Percentiles rank a stretch among this genome's conserved stretches.
Evolutionary conservation across 2,797 vertebrate species (phyloP).

Genomic region (Cheirogaleus major): DNA sequence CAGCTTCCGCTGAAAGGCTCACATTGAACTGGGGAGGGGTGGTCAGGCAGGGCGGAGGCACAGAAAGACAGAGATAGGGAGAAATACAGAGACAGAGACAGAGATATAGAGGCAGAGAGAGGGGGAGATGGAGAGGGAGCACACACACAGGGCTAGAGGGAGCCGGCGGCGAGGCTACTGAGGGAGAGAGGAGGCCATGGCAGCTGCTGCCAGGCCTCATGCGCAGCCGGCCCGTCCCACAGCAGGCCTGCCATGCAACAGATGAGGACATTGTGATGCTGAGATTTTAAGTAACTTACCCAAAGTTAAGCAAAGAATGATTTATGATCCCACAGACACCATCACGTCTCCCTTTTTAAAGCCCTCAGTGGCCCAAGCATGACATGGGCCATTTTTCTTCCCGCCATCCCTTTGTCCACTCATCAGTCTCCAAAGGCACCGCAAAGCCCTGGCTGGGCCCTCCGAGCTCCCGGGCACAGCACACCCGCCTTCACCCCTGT

Average conservation of each 20-base stretch:
- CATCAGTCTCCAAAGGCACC: background rate
- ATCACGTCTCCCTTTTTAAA: background rate
- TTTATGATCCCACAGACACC: background rate
- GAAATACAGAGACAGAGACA: background rate
- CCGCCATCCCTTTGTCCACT: background rate
- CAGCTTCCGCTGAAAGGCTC: background rate
- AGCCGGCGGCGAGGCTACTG: rapidly evolving
- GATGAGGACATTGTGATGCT: background rate
- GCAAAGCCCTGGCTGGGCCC: background rate
- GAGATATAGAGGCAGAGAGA: background rate
- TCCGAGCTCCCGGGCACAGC: background rate
- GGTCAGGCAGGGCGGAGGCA: background rate
- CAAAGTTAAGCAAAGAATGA: background rate
- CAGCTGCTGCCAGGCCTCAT: background rate
- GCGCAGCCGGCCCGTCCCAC: no score
- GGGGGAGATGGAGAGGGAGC: background rate
- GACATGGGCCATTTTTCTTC: background rate
- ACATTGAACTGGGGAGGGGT: background rate
- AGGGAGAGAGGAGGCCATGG: no score
- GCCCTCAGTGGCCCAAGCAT: background rate
- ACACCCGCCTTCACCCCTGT: background rate
- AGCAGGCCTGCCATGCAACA: background rate
- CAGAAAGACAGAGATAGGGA: background rate
- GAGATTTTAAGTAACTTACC: background rate
- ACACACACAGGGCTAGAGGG: background rate